Percentiles rank a stretch among this genome's conserved stretches.
These are phyloP conservation scores for Acanthacorydalis orientalis DNA, from an alignment of 2,888 invertebrate genomes.

Conservation along the genomic window DNA sequence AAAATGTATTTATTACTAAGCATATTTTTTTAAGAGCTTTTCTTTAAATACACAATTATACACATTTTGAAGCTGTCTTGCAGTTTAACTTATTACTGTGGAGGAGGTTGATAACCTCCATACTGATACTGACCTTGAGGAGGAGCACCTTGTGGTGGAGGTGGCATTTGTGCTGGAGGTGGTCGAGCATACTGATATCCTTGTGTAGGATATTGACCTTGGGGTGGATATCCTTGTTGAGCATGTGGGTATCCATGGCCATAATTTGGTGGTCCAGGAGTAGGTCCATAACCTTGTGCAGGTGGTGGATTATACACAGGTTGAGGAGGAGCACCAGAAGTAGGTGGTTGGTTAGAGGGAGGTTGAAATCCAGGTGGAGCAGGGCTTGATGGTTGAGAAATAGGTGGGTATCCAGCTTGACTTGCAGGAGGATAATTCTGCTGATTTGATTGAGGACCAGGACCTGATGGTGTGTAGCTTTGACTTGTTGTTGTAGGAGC, in stretches of 20 bases:
- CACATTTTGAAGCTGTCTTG: too few relatives aligned
- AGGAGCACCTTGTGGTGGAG: slow-evolving; percentile 50
- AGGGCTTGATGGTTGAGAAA: slow-evolving; percentile 27
- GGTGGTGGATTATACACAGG: slow-evolving; percentile 15
- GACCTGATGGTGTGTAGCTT: slow-evolving; percentile 41
- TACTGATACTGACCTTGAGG: slow-evolving; percentile 59
- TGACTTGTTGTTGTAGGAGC: slow-evolving; percentile 36
- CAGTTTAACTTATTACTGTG: slow-evolving; percentile 31
- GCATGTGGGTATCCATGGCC: slow-evolving; percentile 36
- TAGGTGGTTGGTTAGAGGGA: slow-evolving; percentile 15
- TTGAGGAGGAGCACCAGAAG: slow-evolving; percentile 14
- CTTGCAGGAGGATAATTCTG: slow-evolving; percentile 43
- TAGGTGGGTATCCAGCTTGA: slow-evolving; percentile 29
- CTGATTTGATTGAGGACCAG: slow-evolving; percentile 16
- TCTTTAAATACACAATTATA: too few relatives aligned
- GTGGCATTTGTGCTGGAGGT: slow-evolving; percentile 37
- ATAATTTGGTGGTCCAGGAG: slow-evolving; percentile 16
- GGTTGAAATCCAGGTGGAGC: slow-evolving; percentile 30
- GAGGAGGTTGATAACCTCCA: slow-evolving; percentile 65
- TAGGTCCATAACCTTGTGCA: slow-evolving; percentile 11
- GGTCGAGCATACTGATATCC: slow-evolving; percentile 48
- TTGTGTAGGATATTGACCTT: slow-evolving; percentile 37
- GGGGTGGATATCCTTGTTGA: slow-evolving; percentile 40
- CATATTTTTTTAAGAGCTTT: too few relatives aligned
- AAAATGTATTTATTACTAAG: too few relatives aligned